Base-by-base conservation (phyloP, 92 coral and sea anemone species). In the Virgularia gustaviana region DNA sequence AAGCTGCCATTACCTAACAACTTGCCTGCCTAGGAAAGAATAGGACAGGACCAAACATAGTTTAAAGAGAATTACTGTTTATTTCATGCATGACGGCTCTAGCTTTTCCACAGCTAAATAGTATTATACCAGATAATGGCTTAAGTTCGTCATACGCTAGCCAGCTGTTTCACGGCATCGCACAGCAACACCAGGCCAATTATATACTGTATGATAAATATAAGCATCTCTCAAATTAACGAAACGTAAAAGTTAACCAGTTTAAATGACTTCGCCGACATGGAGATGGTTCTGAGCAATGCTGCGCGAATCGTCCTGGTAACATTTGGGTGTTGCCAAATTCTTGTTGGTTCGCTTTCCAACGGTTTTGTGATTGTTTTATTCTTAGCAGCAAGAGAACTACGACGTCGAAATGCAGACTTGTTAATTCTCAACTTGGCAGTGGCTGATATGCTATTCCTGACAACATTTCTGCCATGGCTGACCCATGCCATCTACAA, bases 51-150 rank as follows among this genome's bases (percentile, higher is more conserved):
- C n/a, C n/a, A n/a, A n/a, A n/a, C n/a, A n/a, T n/a, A n/a, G n/a
- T n/a, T n/a, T n/a, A n/a, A n/a, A n/a, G n/a, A n/a, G n/a, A n/a
- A n/a, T n/a, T n/a, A n/a, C n/a, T n/a, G n/a, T n/a, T n/a, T n/a
- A n/a, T n/a, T n/a, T n/a, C n/a, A n/a, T n/a, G n/a, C n/a, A n/a
- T n/a, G n/a, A n/a, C n/a, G n/a, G n/a, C n/a, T n/a, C n/a, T n/a
- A n/a, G n/a, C n/a, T n/a, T n/a, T n/a, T n/a, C 58, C 31, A 22
- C 31, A 52, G 58, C 58, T 52, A 52, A 52, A 16, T 52, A n/a
- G n/a, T n/a, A n/a, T n/a, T n/a, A n/a, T n/a, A n/a, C n/a, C n/a
- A n/a, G n/a, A n/a, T n/a, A n/a, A n/a, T n/a, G n/a, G n/a, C n/a
- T n/a, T n/a, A n/a, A 4, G 2, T 12, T 52, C 58, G 29, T 22